Evolutionary conservation across 2,888 invertebrate species (phyloP).

Genomic region (Cryptus viduatorius): DNA sequence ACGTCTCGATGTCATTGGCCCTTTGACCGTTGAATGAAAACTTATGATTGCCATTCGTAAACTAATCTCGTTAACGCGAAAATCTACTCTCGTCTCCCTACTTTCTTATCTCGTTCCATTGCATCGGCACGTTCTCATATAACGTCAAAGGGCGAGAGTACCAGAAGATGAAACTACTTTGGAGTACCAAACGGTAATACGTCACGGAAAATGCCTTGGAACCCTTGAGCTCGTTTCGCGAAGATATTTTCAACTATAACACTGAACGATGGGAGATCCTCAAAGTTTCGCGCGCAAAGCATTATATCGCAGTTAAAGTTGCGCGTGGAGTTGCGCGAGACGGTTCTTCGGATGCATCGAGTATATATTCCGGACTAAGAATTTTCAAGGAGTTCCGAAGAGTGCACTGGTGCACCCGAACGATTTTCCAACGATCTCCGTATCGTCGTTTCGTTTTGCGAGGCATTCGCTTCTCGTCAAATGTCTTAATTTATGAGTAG

Average conservation of each 20-base stretch:
- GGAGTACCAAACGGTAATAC: not conserved
- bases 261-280: not conserved
- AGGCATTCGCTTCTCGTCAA: not conserved
- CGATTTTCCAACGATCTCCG: not conserved
- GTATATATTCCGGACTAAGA: not conserved
- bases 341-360: not conserved
- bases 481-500: no score
- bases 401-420: not conserved
- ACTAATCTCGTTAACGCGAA: no score
- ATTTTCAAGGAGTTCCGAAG: not conserved
- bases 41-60: no score
- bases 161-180: no score
- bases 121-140: not conserved
- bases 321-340: not conserved
- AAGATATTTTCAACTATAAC: no score
- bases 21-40: no score
- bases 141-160: no score
- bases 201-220: conserved; percentile 45
- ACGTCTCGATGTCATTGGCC: no score
- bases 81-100: conserved; percentile 3
- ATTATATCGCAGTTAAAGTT: no score
- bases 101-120: conserved; percentile 11
- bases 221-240: conserved; percentile 13
- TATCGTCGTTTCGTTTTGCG: not conserved
- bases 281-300: not conserved